phyloP scores from a whole-genome alignment of 2,888 invertebrate species.

The Abrostola triplasia region DNA sequence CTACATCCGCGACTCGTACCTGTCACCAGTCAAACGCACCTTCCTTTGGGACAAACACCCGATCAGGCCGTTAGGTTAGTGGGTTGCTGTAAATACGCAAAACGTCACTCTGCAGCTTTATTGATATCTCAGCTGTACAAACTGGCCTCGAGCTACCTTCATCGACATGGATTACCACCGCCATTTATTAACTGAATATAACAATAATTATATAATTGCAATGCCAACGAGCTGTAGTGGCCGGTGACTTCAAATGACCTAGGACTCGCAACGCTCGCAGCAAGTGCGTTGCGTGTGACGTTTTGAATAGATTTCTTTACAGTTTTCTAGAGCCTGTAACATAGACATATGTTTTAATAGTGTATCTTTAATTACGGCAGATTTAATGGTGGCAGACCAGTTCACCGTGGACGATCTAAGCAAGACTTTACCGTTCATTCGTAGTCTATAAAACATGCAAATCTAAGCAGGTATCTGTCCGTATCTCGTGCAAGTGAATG shows the following conservation, averaged over 20 bases:
- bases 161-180: conserved; percentile 63
- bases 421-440: conserved; percentile 85
- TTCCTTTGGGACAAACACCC: conserved; percentile 97
- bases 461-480: conserved; percentile 72
- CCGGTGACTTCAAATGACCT: conserved; percentile 10
- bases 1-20: conserved; percentile 95
- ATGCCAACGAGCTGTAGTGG: conserved; percentile 16
- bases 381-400: conserved; percentile 85
- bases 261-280: conserved; percentile 7
- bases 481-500: conserved; percentile 48
- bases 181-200: conserved; percentile 53
- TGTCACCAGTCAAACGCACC: conserved; percentile 96
- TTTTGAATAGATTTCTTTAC: conserved; percentile 10
- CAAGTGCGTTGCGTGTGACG: conserved; percentile 14
- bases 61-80: conserved; percentile 96
- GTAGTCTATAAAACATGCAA: conserved; percentile 81
- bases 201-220: conserved; percentile 35
- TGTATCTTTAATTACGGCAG: conserved; percentile 77
- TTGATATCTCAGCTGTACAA: conserved; percentile 75
- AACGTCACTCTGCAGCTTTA: conserved; percentile 62
- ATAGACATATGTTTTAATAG: conserved; percentile 47
- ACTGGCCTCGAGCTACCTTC: conserved; percentile 67
- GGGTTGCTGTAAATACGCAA: conserved; percentile 79
- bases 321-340: conserved; percentile 13
- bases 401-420: conserved; percentile 84